These are phyloP conservation scores for Acrossocheilus wenchowensis DNA, from an alignment of 2,797 vertebrate species.

Conservation along the genomic window DNA sequence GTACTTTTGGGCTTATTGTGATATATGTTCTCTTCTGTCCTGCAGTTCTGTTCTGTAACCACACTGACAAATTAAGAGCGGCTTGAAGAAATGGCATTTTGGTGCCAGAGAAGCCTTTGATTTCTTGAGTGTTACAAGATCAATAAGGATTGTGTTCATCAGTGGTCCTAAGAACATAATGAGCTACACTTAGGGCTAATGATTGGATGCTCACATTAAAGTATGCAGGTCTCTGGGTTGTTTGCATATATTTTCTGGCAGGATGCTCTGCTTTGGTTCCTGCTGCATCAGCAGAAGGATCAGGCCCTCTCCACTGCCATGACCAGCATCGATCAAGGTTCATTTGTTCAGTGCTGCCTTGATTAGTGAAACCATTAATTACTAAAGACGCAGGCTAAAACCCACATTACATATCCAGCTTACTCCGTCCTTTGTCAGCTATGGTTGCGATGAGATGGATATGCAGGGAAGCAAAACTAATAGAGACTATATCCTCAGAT, in stretches of 20 bases:
- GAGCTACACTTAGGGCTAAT: conserved; percentile 79
- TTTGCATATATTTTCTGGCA: conserved; percentile 67
- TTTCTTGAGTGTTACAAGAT: conserved; percentile 69
- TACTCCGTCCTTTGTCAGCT: not conserved
- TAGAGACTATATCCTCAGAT: conserved; percentile 28
- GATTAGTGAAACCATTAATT: conserved; percentile 67
- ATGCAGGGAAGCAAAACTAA: conserved; percentile 48
- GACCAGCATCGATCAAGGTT: conserved; percentile 74
- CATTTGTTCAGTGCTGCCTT: conserved; percentile 75
- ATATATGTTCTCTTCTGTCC: conserved; percentile 14
- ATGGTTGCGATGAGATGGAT: conserved; percentile 3
- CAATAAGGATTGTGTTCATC: conserved; percentile 75
- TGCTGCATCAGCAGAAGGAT: conserved; percentile 76
- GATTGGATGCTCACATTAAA: conserved; percentile 70
- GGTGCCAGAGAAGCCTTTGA: conserved; percentile 64
- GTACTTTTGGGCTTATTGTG: not conserved
- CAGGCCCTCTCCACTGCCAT: conserved; percentile 58
- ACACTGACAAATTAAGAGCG: not conserved
- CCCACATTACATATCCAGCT: conserved; percentile 19
- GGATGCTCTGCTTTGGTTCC: conserved; percentile 65
- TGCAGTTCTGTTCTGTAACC: conserved; percentile 2
- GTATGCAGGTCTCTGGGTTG: conserved; percentile 55
- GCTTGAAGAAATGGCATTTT: conserved; percentile 45
- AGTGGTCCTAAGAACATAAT: conserved; percentile 78
- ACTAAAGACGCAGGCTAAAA: conserved; percentile 49